A percentile compares a stretch with the other conserved stretches of the same genome.
These are phyloP conservation scores for Calypte anna DNA, from an alignment of 2,113 vertebrate genomes.

Conservation along the genomic window DNA sequence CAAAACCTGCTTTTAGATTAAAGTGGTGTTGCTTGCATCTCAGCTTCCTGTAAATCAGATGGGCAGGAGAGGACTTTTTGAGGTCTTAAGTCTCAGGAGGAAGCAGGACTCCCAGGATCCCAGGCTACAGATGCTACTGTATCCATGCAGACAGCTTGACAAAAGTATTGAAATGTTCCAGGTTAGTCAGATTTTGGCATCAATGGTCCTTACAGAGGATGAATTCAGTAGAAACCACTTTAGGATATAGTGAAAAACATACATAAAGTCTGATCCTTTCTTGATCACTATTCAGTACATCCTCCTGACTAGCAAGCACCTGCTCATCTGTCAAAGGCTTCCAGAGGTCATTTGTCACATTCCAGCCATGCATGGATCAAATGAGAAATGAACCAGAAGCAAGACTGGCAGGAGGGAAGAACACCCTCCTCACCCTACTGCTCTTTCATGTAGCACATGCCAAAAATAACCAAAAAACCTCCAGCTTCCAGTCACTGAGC, in stretches of 20 bases:
- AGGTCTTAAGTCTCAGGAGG: not conserved
- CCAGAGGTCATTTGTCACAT: not conserved
- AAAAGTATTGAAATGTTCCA: not conserved
- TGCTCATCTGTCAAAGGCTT: not conserved
- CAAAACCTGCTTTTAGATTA: not conserved
- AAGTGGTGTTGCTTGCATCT: not conserved
- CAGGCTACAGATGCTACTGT: not conserved
- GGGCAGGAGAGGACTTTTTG: not conserved
- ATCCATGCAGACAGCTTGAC: not conserved
- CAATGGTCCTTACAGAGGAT: not conserved
- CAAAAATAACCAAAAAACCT: not conserved
- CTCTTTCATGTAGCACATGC: not conserved
- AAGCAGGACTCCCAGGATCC: not conserved
- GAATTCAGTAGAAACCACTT: not conserved
- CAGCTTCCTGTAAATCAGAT: not conserved
- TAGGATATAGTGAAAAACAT: not conserved
- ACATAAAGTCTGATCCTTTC: not conserved
- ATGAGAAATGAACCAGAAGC: not conserved
- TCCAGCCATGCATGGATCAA: not conserved
- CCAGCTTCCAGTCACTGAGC: not conserved
- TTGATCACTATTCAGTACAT: not conserved
- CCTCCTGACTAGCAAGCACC: not conserved
- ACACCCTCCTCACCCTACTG: not conserved
- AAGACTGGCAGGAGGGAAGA: not conserved
- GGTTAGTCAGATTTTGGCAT: not conserved